Conservation (phyloP, 2,113 vertebrate genomes). For the Alexandromys fortis region DNA sequence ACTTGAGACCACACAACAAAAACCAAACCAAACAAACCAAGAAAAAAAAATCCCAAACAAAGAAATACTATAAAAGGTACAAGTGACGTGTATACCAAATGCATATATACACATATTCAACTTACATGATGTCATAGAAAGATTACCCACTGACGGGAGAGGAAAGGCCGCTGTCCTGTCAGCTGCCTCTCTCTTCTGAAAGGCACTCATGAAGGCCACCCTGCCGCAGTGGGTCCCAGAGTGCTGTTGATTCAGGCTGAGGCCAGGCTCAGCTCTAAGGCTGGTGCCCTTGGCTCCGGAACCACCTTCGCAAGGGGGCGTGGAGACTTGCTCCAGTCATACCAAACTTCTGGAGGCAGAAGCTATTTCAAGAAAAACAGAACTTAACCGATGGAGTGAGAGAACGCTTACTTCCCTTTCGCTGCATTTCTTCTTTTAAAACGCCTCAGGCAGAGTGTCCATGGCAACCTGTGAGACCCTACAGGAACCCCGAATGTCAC, state of each 20-base stretch:
- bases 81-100: neutral
- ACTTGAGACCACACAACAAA: neutral
- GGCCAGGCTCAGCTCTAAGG: neutral
- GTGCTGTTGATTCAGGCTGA: neutral
- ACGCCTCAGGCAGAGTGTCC: neutral
- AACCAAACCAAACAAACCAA: neutral
- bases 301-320: neutral
- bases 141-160: neutral
- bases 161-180: conserved; percentile 54
- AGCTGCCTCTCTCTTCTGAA: neutral
- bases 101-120: neutral
- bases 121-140: neutral
- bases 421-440: neutral
- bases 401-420: conserved; percentile 22
- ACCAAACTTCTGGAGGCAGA: neutral
- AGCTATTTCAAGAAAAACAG: conserved; percentile 33
- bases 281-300: neutral
- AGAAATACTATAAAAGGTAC: neutral
- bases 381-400: neutral
- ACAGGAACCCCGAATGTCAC: neutral
- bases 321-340: neutral
- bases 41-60: neutral
- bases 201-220: conserved; percentile 19
- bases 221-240: neutral
- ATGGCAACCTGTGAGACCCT: neutral